phyloP scores from a whole-genome alignment of 2,113 vertebrate species.

The Empidonax traillii region DNA sequence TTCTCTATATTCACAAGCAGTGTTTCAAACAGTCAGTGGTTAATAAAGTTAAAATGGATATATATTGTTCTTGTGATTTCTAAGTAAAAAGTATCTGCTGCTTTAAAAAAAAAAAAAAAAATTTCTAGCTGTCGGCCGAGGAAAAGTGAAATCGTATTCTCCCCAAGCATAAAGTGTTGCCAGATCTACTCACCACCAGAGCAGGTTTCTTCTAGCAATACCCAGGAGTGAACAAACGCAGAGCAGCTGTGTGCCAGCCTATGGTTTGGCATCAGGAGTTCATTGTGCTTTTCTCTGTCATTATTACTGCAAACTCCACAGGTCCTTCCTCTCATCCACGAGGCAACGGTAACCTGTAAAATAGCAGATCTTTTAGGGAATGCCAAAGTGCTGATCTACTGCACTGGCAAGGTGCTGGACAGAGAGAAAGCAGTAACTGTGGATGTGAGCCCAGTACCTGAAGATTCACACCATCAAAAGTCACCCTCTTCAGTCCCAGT shows the following conservation, averaged over 20 bases:
- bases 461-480: constrained; percentile 46
- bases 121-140: background rate
- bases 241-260: constrained; percentile 34
- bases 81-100: background rate
- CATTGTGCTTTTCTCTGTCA: constrained; percentile 55
- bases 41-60: background rate
- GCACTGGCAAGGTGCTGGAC: background rate
- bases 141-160: background rate
- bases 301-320: constrained; percentile 74
- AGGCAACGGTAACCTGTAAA: constrained; percentile 42
- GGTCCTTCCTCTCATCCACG: constrained; percentile 67
- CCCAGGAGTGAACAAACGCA: constrained; percentile 67
- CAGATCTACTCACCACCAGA: constrained; percentile 47
- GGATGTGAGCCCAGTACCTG: constrained; percentile 35
- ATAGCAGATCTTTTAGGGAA: background rate
- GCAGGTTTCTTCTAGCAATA: constrained; percentile 49
- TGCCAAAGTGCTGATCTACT: background rate
- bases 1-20: background rate
- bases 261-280: constrained; percentile 62
- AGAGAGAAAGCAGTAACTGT: background rate
- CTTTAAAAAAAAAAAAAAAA: background rate
- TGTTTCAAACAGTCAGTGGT: background rate
- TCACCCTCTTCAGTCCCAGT: background rate
- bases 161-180: background rate
- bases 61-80: background rate